Evolutionary conservation across 2,113 vertebrate species (phyloP), one percentile per base, ranked within the genome.

Genomic region (Vulpes vulpes): DNA sequence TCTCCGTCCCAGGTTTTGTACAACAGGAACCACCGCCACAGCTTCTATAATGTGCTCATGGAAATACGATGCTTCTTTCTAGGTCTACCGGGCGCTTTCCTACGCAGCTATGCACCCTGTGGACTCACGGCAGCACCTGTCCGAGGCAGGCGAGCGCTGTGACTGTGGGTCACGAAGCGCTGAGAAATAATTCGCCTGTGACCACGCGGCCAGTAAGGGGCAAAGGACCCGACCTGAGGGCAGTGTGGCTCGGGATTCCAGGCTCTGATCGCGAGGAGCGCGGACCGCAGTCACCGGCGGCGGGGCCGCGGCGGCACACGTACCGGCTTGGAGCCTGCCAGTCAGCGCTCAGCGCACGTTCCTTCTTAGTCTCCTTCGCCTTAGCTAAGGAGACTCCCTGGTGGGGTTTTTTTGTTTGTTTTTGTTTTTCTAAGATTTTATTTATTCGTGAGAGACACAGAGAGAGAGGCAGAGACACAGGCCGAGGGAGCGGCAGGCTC

Each of bases 1-100:
- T 89, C 78, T 57, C 82, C 16, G 67, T 11, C 73, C 92, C 94
- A 74, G 74, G 8, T 83, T 97, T 91, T 79, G 32, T 53, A 94
- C 96, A 91, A 94, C 27, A 11, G 38, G 38, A 88, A 73, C 65
- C 96, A 91, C 55, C 51, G 57, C 49, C 73, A 78, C 11, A 19
- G 35, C 16, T 53, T 89, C 89, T 27, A 19, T 11, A 79, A 1
- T 35, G 9, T 59, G 23, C 73, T 12, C 59, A 35, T 20, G 43
- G 49, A 85, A 95, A 73, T 53, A 83, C 2, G 35, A 11, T 78
- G 51, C 22, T 95, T 93, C 59, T 19, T 15, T 43, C 43, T 43
- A 43, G 7, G 3, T 73, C 25, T 80, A 60, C 49, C 35, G 67
- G 55, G 17, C 87, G 38, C 3, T 71, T 5, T 88, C 88, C 69